phyloP scores from a whole-genome alignment of 2,797 vertebrate species.

The Cryptoblepharus egeriae region DNA sequence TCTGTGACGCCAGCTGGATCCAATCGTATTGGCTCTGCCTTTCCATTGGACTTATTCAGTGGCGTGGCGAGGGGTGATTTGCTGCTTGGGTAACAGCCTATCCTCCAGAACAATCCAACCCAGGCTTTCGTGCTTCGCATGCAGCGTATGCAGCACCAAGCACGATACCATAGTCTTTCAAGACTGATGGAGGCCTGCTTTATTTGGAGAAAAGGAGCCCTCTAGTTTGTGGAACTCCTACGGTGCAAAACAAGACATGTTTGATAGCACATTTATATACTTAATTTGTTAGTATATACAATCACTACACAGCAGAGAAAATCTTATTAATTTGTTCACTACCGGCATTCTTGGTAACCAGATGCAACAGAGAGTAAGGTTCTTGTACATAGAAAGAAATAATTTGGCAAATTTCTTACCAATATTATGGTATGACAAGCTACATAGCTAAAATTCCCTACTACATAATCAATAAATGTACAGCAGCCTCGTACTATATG shows the following conservation, averaged over 20 bases:
- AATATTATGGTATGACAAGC: not conserved
- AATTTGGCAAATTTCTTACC: not conserved
- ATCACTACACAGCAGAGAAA: not conserved
- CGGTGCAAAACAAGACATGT: constrained; percentile 2
- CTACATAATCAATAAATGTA: not conserved
- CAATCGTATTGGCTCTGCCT: no score
- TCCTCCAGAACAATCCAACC: no score
- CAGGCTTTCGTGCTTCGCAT: no score
- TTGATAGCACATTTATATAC: not conserved
- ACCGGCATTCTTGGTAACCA: not conserved
- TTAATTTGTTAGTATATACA: not conserved
- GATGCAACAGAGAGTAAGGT: not conserved
- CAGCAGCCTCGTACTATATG: constrained; percentile 24
- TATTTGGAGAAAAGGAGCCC: constrained; percentile 38
- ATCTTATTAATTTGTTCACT: constrained; percentile 1
- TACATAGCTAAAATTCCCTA: not conserved
- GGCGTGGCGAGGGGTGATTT: no score
- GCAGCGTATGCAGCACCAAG: no score
- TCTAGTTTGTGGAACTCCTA: constrained; percentile 26
- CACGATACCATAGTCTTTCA: no score
- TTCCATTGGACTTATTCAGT: no score
- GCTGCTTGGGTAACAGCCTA: no score
- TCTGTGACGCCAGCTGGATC: no score
- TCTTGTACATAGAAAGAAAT: not conserved
- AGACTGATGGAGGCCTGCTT: no score